Evolutionary conservation across 2,797 vertebrate genomes (phyloP).

Genomic region (Neomorphus geoffroyi): DNA sequence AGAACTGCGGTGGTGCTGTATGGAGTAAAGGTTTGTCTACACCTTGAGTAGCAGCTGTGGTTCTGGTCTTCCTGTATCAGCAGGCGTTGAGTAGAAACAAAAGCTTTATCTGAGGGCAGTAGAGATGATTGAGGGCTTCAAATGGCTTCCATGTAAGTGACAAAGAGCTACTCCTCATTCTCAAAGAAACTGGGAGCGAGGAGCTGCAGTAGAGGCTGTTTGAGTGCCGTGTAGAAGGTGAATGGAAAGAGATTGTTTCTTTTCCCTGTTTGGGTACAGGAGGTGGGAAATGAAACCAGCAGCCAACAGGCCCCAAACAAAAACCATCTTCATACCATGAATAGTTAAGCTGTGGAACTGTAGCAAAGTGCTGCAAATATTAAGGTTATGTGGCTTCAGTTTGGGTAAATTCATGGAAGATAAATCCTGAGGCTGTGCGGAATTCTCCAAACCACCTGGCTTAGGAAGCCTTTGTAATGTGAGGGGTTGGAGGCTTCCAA

Average conservation of each 20-base stretch:
- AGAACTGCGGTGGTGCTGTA: background rate
- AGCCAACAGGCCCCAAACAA: background rate
- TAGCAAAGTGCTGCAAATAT: background rate
- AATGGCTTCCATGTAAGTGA: background rate
- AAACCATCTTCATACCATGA: accelerated
- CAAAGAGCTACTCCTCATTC: background rate
- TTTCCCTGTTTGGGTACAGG: background rate
- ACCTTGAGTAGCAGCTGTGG: background rate
- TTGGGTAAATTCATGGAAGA: background rate
- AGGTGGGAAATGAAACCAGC: background rate
- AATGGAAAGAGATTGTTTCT: background rate
- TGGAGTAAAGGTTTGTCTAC: background rate
- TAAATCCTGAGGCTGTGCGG: background rate
- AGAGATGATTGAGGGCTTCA: background rate
- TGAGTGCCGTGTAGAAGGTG: background rate
- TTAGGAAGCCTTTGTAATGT: background rate
- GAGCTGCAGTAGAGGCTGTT: background rate
- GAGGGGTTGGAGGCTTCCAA: background rate
- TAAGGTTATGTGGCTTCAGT: background rate
- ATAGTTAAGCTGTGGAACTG: background rate
- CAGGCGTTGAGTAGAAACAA: background rate
- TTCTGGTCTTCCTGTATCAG: background rate
- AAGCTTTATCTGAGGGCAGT: background rate
- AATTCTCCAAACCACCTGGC: background rate
- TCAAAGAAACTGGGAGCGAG: background rate